phyloP scores from a whole-genome alignment of 2,113 vertebrate species.

The Mionectes macconnelli region DNA sequence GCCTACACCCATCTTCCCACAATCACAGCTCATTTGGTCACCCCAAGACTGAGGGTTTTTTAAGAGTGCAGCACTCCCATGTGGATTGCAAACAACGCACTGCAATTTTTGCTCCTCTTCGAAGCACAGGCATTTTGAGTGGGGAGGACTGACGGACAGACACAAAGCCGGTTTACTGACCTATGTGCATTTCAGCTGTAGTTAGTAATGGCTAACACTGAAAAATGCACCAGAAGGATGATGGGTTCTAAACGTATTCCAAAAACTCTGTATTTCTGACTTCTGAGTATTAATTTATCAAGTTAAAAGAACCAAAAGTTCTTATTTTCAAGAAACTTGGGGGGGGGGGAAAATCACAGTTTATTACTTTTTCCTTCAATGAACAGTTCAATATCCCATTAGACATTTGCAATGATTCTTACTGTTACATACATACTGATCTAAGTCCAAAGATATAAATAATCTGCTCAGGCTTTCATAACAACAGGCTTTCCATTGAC shows the following conservation, averaged over 20 bases:
- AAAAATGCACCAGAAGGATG: neutral
- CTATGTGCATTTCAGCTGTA: neutral
- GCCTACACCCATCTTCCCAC: neutral
- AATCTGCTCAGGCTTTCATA: neutral
- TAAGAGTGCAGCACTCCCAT: accelerated
- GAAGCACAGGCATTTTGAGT: neutral
- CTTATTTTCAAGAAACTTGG: neutral
- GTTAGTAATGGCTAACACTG: neutral
- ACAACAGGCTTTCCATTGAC: neutral
- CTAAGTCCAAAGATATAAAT: neutral
- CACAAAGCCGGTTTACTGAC: neutral
- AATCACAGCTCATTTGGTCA: neutral
- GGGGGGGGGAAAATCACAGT: too few relatives aligned
- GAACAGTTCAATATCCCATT: constrained; percentile 17
- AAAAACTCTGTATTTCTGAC: neutral
- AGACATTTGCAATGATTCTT: neutral
- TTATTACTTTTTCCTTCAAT: neutral
- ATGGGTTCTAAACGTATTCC: neutral
- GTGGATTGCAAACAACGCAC: neutral
- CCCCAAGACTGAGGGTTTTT: accelerated
- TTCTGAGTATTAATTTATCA: neutral
- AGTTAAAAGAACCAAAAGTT: neutral
- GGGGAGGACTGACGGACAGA: neutral
- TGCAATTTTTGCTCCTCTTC: neutral
- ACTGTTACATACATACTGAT: neutral